Percentiles rank a stretch among this genome's conserved stretches.
Evolutionary conservation across 2,797 vertebrate species (phyloP).

Genomic region (Sebastes goodei): DNA sequence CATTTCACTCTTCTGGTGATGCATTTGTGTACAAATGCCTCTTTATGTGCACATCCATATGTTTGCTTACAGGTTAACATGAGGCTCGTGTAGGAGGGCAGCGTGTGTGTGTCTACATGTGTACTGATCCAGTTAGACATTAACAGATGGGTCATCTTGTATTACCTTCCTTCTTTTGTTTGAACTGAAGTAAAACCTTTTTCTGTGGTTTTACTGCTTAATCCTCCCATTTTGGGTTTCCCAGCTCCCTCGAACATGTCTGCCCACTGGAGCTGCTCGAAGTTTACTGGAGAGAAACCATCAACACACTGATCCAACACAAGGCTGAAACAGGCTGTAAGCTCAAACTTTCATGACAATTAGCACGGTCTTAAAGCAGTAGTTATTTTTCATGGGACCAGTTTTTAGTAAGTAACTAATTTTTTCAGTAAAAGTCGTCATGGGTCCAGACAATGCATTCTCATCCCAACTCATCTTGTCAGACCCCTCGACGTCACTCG

Average conservation of each 20-base stretch:
- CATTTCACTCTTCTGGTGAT: background rate
- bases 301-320: background rate
- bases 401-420: background rate
- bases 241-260: background rate
- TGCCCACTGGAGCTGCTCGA: background rate
- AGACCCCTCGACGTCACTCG: too few species aligned
- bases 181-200: slow-evolving; percentile 41
- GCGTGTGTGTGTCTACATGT: slow-evolving; percentile 14
- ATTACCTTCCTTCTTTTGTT: slow-evolving; percentile 52
- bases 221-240: background rate
- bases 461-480: too few species aligned
- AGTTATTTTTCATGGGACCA: background rate
- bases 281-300: background rate
- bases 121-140: slow-evolving; percentile 60
- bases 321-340: background rate
- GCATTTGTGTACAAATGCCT: background rate
- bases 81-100: background rate
- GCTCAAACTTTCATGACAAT: background rate
- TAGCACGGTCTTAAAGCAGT: background rate
- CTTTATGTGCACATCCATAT: slow-evolving; percentile 34
- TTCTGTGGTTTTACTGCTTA: slow-evolving; percentile 34
- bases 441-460: too few species aligned
- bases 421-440: background rate
- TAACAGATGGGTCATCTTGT: slow-evolving; percentile 60
- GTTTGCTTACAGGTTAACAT: slow-evolving; percentile 45